Base-by-base conservation (phyloP, 2,888 invertebrate genomes). In the Sericinus montela region DNA sequence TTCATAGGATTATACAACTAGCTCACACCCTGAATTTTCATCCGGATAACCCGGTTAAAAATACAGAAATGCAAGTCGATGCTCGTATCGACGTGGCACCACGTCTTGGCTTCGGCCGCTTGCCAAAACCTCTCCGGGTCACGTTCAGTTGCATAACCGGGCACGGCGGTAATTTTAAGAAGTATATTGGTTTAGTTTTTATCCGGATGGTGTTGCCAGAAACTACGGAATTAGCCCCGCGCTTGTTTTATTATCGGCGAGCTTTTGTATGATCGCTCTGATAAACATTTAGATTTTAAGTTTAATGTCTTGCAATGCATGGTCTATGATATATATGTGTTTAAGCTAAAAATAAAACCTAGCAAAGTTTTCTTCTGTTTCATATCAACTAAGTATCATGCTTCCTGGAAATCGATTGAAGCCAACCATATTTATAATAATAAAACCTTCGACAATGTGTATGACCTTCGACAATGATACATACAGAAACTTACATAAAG, bases 131-230 rank as follows among this genome's bases (percentile, higher is more conserved):
- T 54, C 60, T 55, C 51, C 57, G 52, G 67, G 72, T 74, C 78
- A 80, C 80, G 79, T 75, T 66, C 73, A 64, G 62, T 77, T 73
- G 74, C 72, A 64, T 76, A 80, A 77, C 73, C 69, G 60, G 61
- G 65, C 52, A 61, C 60, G 55, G 62, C 60, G 62, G 72, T 76
- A 76, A 74, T 77, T 82, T 77, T 71, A 76, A 81, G 71, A 75
- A 80, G 77, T 81, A 79, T 80, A 83, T 83, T 80, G 81, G 81
- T 76, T 80, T 81, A 81, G 81, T 82, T 83, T 81, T 80, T 76
- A 78, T 74, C 72, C 67, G 69, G 63, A 63, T 65, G 63, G 58
- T 62, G 62, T 67, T 76, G 79, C 80, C 76, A 76, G 73, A 64
- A n/a, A 58, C 56, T 57, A 53, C 54, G 60, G 73, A 75, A 75